Conservation (phyloP, 1,140 invertebrate species). For the Aphidius gifuensis region DNA sequence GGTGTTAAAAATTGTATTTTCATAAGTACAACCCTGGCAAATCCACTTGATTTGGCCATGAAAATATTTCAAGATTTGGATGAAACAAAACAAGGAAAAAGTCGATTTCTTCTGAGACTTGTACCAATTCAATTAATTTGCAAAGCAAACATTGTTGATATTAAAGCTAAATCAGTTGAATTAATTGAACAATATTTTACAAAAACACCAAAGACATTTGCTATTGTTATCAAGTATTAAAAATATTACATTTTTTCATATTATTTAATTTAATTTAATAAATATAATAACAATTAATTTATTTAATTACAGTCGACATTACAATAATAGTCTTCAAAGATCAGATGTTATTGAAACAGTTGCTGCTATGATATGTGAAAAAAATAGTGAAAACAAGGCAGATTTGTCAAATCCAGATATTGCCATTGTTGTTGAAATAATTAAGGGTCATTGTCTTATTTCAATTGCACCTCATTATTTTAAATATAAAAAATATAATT, state of each 20-base stretch:
- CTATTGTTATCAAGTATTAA: conserved; percentile 71
- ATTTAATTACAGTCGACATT: conserved; percentile 59
- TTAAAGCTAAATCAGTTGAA: conserved; percentile 62
- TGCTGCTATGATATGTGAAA: conserved; percentile 65
- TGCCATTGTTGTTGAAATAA: conserved; percentile 76
- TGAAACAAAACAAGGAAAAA: conserved; percentile 65
- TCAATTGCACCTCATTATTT: conserved; percentile 66
- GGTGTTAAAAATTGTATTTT: conserved; percentile 81
- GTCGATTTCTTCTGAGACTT: conserved; percentile 72
- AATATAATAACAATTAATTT: neutral
- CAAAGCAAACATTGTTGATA: conserved; percentile 72
- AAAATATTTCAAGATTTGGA: conserved; percentile 72
- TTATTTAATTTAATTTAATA: conserved; percentile 12
- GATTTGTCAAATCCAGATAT: conserved; percentile 73
- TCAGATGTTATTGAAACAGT: conserved; percentile 69
- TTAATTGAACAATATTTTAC: conserved; percentile 75
- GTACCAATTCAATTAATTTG: conserved; percentile 79
- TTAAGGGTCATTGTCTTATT: conserved; percentile 65
- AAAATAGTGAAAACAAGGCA: conserved; percentile 70
- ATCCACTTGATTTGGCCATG: conserved; percentile 68
- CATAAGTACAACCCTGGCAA: conserved; percentile 70
- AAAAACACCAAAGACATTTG: conserved; percentile 69
- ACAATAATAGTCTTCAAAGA: conserved; percentile 70
- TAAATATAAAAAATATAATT: conserved; percentile 69
- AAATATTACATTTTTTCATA: conserved; percentile 11